Evolutionary conservation across 2,888 invertebrate species (phyloP).

Genomic region (Heliothis peltigera): DNA sequence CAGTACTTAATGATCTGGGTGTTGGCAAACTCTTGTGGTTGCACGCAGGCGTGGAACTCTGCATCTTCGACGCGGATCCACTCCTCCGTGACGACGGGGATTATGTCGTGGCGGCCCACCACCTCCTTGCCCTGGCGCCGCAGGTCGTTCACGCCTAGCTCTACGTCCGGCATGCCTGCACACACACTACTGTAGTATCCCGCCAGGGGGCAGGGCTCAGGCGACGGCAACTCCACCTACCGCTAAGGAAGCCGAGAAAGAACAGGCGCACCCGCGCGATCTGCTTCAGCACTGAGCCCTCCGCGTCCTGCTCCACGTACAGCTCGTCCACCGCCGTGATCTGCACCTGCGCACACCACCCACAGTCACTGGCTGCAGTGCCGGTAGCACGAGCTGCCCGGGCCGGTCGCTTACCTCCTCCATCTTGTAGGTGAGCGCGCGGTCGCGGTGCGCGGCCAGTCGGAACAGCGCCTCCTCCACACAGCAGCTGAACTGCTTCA

Average conservation of each 20-base stretch:
- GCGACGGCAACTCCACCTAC: conserved; percentile 73
- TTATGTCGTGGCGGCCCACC: conserved; percentile 99
- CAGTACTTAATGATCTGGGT: conserved; percentile 95
- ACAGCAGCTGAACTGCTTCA: conserved; percentile 97
- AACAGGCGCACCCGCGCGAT: conserved; percentile 98
- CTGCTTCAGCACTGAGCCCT: conserved; percentile 96
- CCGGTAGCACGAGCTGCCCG: too few relatives aligned
- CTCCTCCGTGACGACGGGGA: conserved; percentile 99
- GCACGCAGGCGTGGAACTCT: conserved; percentile 98
- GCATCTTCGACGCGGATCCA: conserved; percentile 99
- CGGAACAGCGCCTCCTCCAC: conserved; percentile 98
- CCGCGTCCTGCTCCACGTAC: conserved; percentile 96
- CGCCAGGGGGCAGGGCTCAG: background rate
- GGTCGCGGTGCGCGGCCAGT: conserved; percentile 95
- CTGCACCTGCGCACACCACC: conserved; percentile 91
- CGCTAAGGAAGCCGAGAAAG: conserved; percentile 98
- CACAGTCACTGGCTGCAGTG: background rate
- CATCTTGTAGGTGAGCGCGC: conserved; percentile 97
- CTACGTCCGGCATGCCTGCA: conserved; percentile 97
- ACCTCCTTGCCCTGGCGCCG: conserved; percentile 99
- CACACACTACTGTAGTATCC: background rate
- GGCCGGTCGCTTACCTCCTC: conserved; percentile 91
- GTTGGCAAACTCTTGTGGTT: conserved; percentile 96
- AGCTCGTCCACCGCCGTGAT: conserved; percentile 98
- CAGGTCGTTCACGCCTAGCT: conserved; percentile 99